Evolutionary conservation across 2,797 vertebrate species (phyloP).

Genomic region (Crax fasciolata): DNA sequence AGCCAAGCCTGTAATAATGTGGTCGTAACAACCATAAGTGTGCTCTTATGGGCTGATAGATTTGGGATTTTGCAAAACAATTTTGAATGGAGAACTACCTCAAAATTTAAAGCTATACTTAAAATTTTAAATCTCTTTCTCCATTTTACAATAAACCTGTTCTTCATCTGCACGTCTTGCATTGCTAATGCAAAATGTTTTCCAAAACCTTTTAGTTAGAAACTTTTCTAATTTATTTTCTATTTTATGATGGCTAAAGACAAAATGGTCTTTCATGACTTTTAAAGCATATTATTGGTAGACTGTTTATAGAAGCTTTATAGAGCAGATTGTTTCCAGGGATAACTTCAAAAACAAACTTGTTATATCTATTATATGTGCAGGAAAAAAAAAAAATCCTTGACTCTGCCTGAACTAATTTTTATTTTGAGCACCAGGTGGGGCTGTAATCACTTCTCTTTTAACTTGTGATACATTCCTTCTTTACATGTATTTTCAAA

Average conservation of each 20-base stretch:
- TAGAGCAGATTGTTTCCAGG: not conserved
- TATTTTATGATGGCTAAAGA: not conserved
- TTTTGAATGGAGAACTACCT: not conserved
- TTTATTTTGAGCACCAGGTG: conserved; percentile 48
- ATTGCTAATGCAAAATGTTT: not conserved
- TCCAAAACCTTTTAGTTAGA: not conserved
- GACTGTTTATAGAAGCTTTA: fast-evolving
- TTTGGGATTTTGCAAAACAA: not conserved
- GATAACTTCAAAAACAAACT: not conserved
- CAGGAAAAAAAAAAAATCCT: not conserved
- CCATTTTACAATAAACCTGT: not conserved
- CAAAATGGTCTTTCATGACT: fast-evolving
- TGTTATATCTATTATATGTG: not conserved
- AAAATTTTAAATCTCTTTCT: not conserved
- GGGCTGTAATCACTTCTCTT: not conserved
- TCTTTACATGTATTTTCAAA: not conserved
- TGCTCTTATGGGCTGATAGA: not conserved
- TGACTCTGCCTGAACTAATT: not conserved
- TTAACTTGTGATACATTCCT: not conserved
- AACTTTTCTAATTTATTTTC: not conserved
- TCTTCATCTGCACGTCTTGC: not conserved
- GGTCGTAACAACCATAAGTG: not conserved
- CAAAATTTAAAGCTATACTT: not conserved
- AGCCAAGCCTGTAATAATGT: not conserved
- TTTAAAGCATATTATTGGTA: not conserved